phyloP scores from a whole-genome alignment of 2,797 vertebrate species.

The Rhadinocentrus ornatus region DNA sequence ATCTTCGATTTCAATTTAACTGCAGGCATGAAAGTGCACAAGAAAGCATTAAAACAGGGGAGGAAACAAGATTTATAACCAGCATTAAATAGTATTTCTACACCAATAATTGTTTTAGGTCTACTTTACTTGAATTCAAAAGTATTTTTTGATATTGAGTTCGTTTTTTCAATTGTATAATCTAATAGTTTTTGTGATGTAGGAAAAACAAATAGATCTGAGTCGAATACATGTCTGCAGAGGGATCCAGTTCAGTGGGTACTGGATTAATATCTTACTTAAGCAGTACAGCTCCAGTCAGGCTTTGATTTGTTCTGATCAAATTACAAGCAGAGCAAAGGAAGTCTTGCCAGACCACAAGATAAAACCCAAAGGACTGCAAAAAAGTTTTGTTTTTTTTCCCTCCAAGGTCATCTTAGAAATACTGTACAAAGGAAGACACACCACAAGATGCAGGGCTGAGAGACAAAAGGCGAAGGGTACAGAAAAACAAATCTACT shows the following conservation, averaged over 20 bases:
- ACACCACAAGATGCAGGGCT: constrained; percentile 24
- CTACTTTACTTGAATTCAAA: background rate
- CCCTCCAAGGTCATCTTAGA: constrained; percentile 58
- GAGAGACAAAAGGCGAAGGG: constrained; percentile 57
- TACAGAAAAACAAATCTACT: constrained; percentile 58
- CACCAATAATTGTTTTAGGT: background rate
- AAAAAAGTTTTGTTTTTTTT: constrained; percentile 34
- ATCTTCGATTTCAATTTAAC: constrained; percentile 28
- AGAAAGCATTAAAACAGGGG: constrained; percentile 8
- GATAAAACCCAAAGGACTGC: constrained; percentile 24
- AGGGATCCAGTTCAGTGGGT: constrained; percentile 10
- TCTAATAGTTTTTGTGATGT: background rate
- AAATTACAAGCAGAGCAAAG: constrained; percentile 39
- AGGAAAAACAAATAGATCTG: constrained; percentile 8
- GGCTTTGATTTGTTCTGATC: constrained; percentile 23
- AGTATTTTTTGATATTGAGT: background rate
- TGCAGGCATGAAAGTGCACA: constrained; percentile 1
- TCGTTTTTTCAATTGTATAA: background rate
- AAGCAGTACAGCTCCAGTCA: constrained; percentile 16
- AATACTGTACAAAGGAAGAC: constrained; percentile 43
- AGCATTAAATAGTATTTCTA: background rate
- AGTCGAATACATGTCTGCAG: constrained; percentile 14
- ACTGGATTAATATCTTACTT: constrained; percentile 14
- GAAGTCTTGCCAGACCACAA: constrained; percentile 17
- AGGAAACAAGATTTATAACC: constrained; percentile 7